Base-by-base conservation (phyloP, 2,113 vertebrate genomes). In the Nyctibius bracteatus region DNA sequence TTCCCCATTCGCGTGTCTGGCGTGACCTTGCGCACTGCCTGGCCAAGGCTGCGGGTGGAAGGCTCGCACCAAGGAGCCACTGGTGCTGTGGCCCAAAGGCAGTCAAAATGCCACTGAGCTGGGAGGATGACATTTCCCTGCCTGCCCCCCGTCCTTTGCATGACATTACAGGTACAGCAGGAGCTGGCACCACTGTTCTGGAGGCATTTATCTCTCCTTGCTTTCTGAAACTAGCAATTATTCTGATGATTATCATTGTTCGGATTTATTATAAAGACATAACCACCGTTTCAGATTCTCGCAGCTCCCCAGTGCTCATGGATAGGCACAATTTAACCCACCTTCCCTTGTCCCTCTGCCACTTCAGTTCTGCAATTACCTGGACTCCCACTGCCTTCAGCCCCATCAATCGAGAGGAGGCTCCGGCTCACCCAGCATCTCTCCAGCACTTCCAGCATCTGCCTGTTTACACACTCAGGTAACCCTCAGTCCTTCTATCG, bases 171-270 rank as follows among this genome's bases (percentile, higher is more conserved):
- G 85, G 90, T 87, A n/a, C 87, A 85, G 73, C 77, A 79, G 52
- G 66, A 90, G 57, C 66, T 46, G 46, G 74, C 46, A 90, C 70
- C 47, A 28, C 31, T 17, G n/a, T 28, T 93, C 71, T 20, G 88
- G 59, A 93, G 87, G 94, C n/a, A 82, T 66, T 88, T 80, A 17
- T 86, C 79, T 72, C 57, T 95, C 90, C 81, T 54, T 84, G 52
- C 78, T 77, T 90, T 80, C 51, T 62, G 85, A 93, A 93, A 80
- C 81, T 28, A 88, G 92, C 67, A 93, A 94, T 97, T 95, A 95
- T 85, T 55, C 54, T 54, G 77, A 61, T 7, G 10, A 93, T 68
- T 88, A 96, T 57, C 66, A 39, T 65, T 54, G 85, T 77, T 73
- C 73, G 28, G 33, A 67, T 93, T 88, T 86, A 83, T 92, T 35